These are phyloP conservation scores for Arrhopalites spinosus DNA, from an alignment of 2,888 invertebrate genomes.

Conservation along the genomic window DNA sequence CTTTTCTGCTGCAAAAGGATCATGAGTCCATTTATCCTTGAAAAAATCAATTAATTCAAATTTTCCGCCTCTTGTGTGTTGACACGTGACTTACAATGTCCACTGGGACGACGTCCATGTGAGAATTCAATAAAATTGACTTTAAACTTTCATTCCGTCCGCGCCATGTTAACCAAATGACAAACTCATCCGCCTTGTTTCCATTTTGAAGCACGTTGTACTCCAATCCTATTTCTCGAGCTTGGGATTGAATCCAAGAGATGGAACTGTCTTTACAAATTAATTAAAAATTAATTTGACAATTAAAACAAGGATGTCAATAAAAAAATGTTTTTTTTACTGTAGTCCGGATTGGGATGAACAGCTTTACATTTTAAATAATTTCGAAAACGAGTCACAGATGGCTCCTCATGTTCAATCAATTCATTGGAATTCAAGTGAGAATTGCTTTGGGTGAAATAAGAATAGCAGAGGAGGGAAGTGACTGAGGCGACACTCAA, in stretches of 20 bases:
- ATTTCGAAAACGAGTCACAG: conserved; percentile 67
- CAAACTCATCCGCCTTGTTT: conserved; percentile 71
- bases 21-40: conserved; percentile 76
- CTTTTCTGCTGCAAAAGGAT: conserved; percentile 85
- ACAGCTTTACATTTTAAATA: conserved; percentile 86
- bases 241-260: conserved; percentile 74
- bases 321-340: conserved; percentile 61
- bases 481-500: no score
- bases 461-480: no score
- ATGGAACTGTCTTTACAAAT: conserved; percentile 77
- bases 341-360: conserved; percentile 84
- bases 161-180: conserved; percentile 81
- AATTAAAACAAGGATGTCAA: no score
- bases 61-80: no score
- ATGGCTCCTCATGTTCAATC: background rate
- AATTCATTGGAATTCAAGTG: no score
- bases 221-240: conserved; percentile 71
- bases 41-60: no score
- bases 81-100: conserved; percentile 72
- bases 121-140: conserved; percentile 84
- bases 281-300: no score
- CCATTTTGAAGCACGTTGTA: conserved; percentile 66
- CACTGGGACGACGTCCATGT: conserved; percentile 97
- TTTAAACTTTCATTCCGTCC: conserved; percentile 75
- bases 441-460: no score